These are phyloP conservation scores for Hylia prasina DNA, from an alignment of 2,113 vertebrate species.

Conservation along the genomic window DNA sequence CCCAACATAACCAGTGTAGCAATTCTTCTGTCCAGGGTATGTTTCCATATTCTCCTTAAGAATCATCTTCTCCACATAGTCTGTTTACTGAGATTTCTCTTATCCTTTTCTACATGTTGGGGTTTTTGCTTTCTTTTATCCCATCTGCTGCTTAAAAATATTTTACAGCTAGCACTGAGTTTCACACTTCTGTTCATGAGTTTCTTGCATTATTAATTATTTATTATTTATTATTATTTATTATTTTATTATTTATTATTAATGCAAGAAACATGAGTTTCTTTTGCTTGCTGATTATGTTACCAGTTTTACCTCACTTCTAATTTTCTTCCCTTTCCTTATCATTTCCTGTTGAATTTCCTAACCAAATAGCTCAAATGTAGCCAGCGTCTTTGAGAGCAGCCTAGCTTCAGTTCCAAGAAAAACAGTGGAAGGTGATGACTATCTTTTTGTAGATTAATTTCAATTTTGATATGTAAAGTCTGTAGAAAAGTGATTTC, in stretches of 20 bases:
- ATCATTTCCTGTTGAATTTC: constrained; percentile 13
- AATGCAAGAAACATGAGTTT: too few relatives aligned
- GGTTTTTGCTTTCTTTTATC: neutral
- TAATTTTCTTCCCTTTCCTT: neutral
- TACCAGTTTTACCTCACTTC: neutral
- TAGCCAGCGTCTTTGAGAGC: neutral
- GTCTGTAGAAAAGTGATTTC: neutral
- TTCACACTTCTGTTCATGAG: neutral
- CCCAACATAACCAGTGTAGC: neutral
- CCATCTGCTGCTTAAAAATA: neutral
- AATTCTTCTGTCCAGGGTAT: neutral
- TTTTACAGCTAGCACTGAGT: neutral
- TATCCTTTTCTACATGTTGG: neutral
- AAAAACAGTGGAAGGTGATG: neutral
- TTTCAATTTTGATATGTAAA: neutral
- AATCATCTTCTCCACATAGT: accelerated
- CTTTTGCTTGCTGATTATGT: neutral
- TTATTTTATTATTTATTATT: too few relatives aligned
- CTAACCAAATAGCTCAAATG: neutral
- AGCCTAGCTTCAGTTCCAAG: neutral
- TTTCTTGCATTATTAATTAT: too few relatives aligned
- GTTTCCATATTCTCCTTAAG: neutral
- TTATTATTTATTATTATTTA: too few relatives aligned
- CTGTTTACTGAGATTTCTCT: neutral
- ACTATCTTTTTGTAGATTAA: neutral